phyloP scores from a whole-genome alignment of 2,888 invertebrate species.

The Pandemis heparana region DNA sequence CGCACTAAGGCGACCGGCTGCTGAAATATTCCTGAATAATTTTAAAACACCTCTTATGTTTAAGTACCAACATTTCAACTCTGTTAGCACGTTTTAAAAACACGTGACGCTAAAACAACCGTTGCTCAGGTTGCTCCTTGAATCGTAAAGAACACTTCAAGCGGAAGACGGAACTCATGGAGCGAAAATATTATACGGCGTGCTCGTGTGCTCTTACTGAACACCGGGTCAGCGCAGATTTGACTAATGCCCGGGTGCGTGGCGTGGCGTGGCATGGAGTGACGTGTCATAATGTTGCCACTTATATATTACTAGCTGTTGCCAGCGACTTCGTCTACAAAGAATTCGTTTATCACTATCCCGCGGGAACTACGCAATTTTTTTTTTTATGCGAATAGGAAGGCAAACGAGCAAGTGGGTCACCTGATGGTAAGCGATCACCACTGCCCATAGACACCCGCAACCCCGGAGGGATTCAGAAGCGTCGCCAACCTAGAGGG shows the following conservation, averaged over 20 bases:
- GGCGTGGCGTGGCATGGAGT: not conserved
- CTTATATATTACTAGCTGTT: not conserved
- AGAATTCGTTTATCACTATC: no score
- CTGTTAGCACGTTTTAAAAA: constrained; percentile 4
- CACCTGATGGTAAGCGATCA: no score
- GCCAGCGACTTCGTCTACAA: no score
- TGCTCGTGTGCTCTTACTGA: not conserved
- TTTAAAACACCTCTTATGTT: no score
- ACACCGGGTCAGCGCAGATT: constrained; percentile 11
- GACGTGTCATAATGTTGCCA: not conserved
- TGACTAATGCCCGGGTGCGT: constrained; percentile 11
- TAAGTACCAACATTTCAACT: not conserved
- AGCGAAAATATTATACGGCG: constrained; percentile 24
- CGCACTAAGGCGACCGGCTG: no score
- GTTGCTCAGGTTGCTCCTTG: constrained; percentile 13
- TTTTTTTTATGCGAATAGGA: no score
- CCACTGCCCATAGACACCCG: no score
- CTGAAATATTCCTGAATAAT: no score
- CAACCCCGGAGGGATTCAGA: no score
- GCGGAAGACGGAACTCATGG: constrained; percentile 17
- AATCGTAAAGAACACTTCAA: constrained; percentile 17
- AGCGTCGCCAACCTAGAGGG: no score
- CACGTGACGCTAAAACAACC: constrained; percentile 9
- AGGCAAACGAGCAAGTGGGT: no score
- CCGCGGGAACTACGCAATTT: no score